phyloP scores from a whole-genome alignment of 2,888 invertebrate species.

The Agriopis leucophaearia region DNA sequence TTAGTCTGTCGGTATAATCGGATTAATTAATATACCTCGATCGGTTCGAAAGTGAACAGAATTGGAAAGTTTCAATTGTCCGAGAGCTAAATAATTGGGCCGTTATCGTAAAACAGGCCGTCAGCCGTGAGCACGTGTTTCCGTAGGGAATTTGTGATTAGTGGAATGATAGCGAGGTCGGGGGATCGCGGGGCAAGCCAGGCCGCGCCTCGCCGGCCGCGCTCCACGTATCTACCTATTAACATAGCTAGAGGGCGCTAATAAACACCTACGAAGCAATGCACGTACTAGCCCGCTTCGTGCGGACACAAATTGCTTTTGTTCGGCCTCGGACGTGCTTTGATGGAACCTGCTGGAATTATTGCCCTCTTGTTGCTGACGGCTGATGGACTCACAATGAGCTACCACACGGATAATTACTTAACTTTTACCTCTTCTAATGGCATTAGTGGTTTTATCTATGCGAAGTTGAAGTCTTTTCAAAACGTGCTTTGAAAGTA shows the following conservation, averaged over 20 bases:
- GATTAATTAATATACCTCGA: constrained; percentile 42
- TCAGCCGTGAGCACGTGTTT: constrained; percentile 65
- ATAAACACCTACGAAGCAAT: constrained; percentile 81
- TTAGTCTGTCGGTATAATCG: constrained; percentile 33
- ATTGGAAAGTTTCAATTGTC: constrained; percentile 45
- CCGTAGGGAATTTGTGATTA: constrained; percentile 69
- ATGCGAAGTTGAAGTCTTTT: constrained; percentile 54
- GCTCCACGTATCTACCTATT: constrained; percentile 55
- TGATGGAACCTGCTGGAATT: constrained; percentile 68
- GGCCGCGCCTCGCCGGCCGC: constrained; percentile 47
- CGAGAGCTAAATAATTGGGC: constrained; percentile 63
- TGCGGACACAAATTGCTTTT: constrained; percentile 85
- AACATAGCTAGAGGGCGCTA: constrained; percentile 71
- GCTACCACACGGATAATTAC: constrained; percentile 64
- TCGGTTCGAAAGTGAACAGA: constrained; percentile 47
- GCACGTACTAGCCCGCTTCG: constrained; percentile 81
- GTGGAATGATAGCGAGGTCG: constrained; percentile 65
- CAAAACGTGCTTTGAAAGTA: constrained; percentile 39
- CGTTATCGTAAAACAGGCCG: constrained; percentile 52
- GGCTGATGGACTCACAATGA: constrained; percentile 74
- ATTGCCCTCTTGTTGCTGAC: constrained; percentile 60
- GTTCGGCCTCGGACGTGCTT: constrained; percentile 77
- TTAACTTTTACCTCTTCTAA: constrained; percentile 69
- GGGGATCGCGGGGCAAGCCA: constrained; percentile 61
- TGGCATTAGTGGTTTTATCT: constrained; percentile 49